These are phyloP conservation scores for Aspidiotus rigidus DNA, from an alignment of 2,888 invertebrate genomes.

Conservation along the genomic window DNA sequence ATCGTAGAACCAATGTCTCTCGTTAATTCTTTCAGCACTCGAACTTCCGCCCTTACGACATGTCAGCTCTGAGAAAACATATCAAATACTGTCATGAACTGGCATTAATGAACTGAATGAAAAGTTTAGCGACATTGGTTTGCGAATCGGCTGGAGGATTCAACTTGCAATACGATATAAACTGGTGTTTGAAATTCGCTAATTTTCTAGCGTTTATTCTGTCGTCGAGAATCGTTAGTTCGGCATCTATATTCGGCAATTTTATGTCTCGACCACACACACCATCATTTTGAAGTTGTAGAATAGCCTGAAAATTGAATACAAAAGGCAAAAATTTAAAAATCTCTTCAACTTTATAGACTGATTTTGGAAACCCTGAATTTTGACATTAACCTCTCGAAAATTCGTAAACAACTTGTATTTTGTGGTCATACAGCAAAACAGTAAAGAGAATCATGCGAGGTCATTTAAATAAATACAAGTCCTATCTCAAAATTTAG, in stretches of 20 bases:
- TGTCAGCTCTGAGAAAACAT: too few species aligned
- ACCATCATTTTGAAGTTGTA: conserved; percentile 63
- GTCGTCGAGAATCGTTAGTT: conserved; percentile 48
- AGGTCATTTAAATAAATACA: too few species aligned
- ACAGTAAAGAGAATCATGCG: neutral
- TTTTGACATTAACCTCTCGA: neutral
- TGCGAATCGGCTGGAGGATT: conserved; percentile 57
- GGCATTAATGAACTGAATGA: conserved; percentile 74
- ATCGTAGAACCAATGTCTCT: too few species aligned
- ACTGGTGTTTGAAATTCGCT: conserved; percentile 70
- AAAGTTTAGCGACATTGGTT: conserved; percentile 66
- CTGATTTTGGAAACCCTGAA: neutral
- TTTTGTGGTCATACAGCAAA: neutral
- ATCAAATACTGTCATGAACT: neutral
- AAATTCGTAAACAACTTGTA: neutral
- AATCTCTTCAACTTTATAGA: neutral
- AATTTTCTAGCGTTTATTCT: conserved; percentile 56
- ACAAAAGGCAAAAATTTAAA: too few species aligned
- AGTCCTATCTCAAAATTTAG: too few species aligned
- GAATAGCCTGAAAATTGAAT: conserved; percentile 50
- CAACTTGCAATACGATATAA: conserved; percentile 79
- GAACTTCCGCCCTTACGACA: too few species aligned
- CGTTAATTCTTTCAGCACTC: too few species aligned
- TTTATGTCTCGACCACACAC: conserved; percentile 54
- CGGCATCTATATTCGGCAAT: conserved; percentile 55